Percentiles rank a stretch among this genome's conserved stretches.
Evolutionary conservation across 2,888 invertebrate species (phyloP).

Genomic region (Napeogenes sylphis): DNA sequence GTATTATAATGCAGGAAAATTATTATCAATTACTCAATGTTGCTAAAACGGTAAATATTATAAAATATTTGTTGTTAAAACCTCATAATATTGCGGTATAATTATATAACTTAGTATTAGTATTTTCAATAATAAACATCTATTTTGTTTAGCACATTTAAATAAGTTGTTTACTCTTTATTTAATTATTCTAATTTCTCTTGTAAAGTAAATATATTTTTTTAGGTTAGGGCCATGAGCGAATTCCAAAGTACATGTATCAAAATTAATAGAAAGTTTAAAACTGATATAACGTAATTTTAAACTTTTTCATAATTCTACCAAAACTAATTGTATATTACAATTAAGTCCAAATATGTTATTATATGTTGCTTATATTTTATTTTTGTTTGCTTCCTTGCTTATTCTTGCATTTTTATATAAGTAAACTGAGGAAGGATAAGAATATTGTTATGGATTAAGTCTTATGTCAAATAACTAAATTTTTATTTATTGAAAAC

Average conservation of each 20-base stretch:
- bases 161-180: background rate
- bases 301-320: no score
- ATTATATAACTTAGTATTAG: constrained; percentile 44
- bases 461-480: no score
- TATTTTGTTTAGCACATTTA: constrained; percentile 5
- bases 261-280: background rate
- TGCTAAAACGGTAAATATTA: constrained; percentile 84
- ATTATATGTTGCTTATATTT: no score
- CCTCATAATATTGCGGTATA: constrained; percentile 40
- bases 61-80: constrained; percentile 38
- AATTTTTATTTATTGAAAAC: no score
- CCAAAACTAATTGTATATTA: no score
- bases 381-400: no score
- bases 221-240: constrained; percentile 15
- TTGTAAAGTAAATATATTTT: background rate
- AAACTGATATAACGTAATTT: no score
- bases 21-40: constrained; percentile 93
- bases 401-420: no score
- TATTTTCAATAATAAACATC: background rate
- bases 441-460: no score
- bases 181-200: background rate
- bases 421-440: no score
- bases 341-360: no score
- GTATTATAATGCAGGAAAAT: constrained; percentile 85
- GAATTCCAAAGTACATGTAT: background rate